These are phyloP conservation scores for Trogon surrucura DNA, from an alignment of 2,113 vertebrate species.

Conservation along the genomic window DNA sequence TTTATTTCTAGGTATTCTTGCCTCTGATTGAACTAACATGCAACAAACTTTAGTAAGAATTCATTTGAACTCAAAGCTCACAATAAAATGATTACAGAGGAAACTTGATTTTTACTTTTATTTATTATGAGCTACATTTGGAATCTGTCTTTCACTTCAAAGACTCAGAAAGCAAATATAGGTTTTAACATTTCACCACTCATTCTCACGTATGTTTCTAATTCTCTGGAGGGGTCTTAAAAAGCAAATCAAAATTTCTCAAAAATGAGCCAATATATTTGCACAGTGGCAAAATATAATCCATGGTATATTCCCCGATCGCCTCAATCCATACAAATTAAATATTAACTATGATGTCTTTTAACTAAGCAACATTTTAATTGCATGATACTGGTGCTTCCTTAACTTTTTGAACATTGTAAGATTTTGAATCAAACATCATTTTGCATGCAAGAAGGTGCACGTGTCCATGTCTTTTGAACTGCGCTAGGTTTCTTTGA, in stretches of 20 bases:
- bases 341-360: slow-evolving; percentile 61
- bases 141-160: slow-evolving; percentile 60
- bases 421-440: slow-evolving; percentile 53
- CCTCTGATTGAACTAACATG: slow-evolving; percentile 8
- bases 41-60: slow-evolving; percentile 38
- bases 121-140: slow-evolving; percentile 54
- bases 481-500: neutral
- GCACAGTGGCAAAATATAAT: slow-evolving; percentile 61
- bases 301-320: slow-evolving; percentile 26
- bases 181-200: slow-evolving; percentile 65
- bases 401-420: slow-evolving; percentile 16
- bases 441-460: slow-evolving; percentile 49
- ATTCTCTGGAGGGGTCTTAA: slow-evolving; percentile 61
- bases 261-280: slow-evolving; percentile 69
- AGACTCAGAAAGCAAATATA: slow-evolving; percentile 51
- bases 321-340: slow-evolving; percentile 47
- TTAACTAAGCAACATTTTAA: slow-evolving; percentile 58
- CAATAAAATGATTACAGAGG: slow-evolving; percentile 42
- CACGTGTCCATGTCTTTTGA: neutral
- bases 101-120: slow-evolving; percentile 52
- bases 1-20: slow-evolving; percentile 58
- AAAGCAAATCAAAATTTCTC: slow-evolving; percentile 64
- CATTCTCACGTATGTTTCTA: slow-evolving; percentile 68
- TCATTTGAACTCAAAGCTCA: slow-evolving; percentile 54
- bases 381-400: slow-evolving; percentile 14